phyloP scores from a whole-genome alignment of 2,797 vertebrate species.

The Emydoidea blandingii region DNA sequence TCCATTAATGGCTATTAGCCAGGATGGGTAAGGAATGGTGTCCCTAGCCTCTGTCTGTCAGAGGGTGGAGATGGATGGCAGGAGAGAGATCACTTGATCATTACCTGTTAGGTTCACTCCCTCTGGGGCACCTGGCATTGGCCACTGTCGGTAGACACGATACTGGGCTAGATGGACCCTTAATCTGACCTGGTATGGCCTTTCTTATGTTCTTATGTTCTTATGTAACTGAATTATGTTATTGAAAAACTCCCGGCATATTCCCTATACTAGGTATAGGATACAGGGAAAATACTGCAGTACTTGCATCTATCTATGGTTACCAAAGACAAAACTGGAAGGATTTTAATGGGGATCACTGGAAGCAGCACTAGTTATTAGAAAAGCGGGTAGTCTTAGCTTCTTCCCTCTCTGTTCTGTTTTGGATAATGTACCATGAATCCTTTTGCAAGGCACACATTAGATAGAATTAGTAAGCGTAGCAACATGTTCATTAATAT shows the following conservation, averaged over 20 bases:
- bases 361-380: not conserved
- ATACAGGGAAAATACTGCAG: not conserved
- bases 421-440: not conserved
- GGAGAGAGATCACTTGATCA: no score
- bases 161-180: no score
- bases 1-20: no score
- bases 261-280: not conserved
- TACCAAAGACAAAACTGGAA: not conserved
- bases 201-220: no score
- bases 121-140: no score
- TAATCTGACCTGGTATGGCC: no score
- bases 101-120: no score
- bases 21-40: no score
- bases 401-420: not conserved
- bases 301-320: not conserved
- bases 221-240: not conserved
- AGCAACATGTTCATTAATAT: not conserved
- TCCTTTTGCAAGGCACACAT: not conserved
- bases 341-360: not conserved
- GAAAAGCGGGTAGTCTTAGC: not conserved
- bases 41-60: no score
- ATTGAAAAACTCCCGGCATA: not conserved
- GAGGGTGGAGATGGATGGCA: no score
- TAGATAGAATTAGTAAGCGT: not conserved
- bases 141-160: no score